A percentile compares a stretch with the other conserved stretches of the same genome.
These are phyloP conservation scores for Tachyglossus aculeatus DNA, from an alignment of 2,797 vertebrate species.

Conservation along the genomic window DNA sequence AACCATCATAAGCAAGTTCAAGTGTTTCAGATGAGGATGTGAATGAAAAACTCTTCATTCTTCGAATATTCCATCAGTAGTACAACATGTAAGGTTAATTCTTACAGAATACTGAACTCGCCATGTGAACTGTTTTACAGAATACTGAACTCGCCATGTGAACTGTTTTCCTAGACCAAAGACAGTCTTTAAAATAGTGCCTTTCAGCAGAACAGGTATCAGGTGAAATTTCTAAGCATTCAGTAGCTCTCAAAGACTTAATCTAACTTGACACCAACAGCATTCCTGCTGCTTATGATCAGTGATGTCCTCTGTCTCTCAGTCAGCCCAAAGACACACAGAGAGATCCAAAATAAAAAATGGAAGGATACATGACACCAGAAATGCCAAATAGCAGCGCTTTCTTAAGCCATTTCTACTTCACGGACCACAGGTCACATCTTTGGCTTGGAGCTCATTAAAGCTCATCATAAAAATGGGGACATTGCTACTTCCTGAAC, in stretches of 20 bases:
- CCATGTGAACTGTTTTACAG: too few species aligned
- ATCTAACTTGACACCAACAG: neutral
- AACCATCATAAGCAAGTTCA: too few species aligned
- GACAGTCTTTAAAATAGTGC: neutral
- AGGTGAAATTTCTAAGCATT: neutral
- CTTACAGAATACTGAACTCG: too few species aligned
- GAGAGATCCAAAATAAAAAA: neutral
- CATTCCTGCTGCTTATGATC: neutral
- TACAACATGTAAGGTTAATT: too few species aligned
- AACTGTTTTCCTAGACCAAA: too few species aligned
- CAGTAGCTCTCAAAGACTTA: neutral
- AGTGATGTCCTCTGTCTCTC: neutral
- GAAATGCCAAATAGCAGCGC: neutral
- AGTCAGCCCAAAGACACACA: neutral
- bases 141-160: too few species aligned
- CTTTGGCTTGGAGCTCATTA: conserved; percentile 21
- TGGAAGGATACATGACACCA: neutral
- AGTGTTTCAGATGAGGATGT: too few species aligned
- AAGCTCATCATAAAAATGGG: neutral
- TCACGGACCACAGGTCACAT: neutral
- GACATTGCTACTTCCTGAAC: too few species aligned
- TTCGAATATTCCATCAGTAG: too few species aligned
- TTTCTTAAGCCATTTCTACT: neutral
- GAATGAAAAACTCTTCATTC: too few species aligned
- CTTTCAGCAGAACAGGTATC: neutral